phyloP scores from a whole-genome alignment of 2,113 vertebrate genomes.

The Myxocyprinus asiaticus region DNA sequence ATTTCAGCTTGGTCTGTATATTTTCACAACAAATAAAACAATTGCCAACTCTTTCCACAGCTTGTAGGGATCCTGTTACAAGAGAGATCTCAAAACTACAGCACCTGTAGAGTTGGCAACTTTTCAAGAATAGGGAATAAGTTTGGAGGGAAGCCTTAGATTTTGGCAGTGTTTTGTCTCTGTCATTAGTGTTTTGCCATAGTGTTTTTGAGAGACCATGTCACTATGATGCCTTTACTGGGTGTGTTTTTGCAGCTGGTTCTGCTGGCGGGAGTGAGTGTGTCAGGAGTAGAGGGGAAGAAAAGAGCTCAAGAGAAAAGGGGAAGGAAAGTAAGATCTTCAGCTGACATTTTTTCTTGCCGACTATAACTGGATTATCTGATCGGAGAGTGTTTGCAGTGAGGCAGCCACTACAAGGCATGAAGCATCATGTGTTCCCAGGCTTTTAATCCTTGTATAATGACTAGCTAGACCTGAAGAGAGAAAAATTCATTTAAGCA shows the following conservation, averaged over 20 bases:
- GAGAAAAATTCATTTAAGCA: slow-evolving; percentile 4
- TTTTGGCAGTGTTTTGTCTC: background rate
- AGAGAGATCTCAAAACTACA: background rate
- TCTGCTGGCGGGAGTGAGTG: slow-evolving; percentile 16
- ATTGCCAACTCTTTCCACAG: background rate
- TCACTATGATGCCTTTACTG: background rate
- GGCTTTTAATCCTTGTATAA: slow-evolving; percentile 5
- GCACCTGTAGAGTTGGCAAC: background rate
- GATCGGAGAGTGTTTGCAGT: slow-evolving; percentile 1
- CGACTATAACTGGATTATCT: background rate
- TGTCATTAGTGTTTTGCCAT: slow-evolving; percentile 3
- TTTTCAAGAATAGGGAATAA: background rate
- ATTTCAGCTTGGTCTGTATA: too few species aligned
- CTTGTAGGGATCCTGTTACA: background rate
- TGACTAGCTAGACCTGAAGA: background rate
- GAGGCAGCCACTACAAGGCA: background rate
- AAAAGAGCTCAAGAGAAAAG: background rate
- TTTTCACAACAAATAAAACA: too few species aligned
- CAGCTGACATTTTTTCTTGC: background rate
- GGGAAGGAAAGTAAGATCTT: background rate
- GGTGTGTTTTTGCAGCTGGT: slow-evolving; percentile 41
- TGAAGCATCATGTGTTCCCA: background rate
- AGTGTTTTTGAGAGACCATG: background rate
- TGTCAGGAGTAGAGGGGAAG: background rate
- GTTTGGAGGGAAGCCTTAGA: background rate